Conservation (phyloP, 2,797 vertebrate genomes). For the Semaprochilodus insignis region DNA sequence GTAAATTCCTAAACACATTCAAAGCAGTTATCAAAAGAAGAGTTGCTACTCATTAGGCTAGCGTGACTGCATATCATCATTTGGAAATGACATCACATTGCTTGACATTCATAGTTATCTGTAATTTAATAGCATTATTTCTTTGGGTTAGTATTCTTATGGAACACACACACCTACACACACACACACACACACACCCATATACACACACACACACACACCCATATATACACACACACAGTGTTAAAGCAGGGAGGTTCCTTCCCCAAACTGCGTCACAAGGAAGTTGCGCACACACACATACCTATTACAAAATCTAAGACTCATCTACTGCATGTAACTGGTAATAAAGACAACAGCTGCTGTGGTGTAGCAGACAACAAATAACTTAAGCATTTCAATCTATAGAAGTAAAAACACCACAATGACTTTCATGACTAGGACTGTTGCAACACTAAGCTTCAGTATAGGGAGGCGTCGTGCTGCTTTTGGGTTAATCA, state of each 20-base stretch:
- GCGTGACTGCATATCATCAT: too few relatives aligned
- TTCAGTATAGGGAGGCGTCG: neutral
- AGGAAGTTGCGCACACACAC: neutral
- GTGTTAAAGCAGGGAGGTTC: neutral
- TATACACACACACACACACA: neutral
- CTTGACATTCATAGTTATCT: neutral
- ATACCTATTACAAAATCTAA: neutral
- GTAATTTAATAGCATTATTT: neutral
- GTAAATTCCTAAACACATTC: too few relatives aligned
- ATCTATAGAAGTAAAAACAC: neutral
- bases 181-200: neutral
- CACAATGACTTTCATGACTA: neutral
- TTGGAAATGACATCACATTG: neutral
- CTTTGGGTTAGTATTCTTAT: neutral
- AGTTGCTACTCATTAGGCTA: too few relatives aligned
- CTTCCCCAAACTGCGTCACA: neutral
- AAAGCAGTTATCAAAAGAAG: too few relatives aligned
- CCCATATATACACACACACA: neutral
- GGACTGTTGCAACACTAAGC: neutral
- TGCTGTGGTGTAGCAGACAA: neutral
- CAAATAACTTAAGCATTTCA: neutral
- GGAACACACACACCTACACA: neutral
- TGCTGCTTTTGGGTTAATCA: neutral
- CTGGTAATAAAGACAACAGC: neutral
- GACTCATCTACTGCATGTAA: neutral